A percentile compares a stretch with the other conserved stretches of the same genome.
phyloP scores from a whole-genome alignment of 53 echinoderm and acorn worm genomes.

The Zoroaster sp. region DNA sequence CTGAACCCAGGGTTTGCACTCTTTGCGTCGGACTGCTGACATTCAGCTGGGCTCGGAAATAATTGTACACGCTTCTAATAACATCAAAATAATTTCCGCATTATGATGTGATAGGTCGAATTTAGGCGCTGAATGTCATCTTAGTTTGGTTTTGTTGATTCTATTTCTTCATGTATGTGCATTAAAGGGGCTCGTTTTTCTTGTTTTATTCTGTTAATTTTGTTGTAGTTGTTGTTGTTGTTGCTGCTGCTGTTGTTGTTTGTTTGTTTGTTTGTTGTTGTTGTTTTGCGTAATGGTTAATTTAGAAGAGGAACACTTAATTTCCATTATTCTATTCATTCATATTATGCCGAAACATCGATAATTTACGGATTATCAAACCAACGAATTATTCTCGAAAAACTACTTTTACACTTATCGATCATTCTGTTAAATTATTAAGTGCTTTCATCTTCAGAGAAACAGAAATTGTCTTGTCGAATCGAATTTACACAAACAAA shows the following conservation, averaged over 20 bases:
- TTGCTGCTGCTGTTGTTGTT: not conserved
- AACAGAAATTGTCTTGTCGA: too few relatives aligned
- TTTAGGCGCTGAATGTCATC: not conserved
- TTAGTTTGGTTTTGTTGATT: not conserved
- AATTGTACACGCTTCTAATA: slow-evolving; percentile 2
- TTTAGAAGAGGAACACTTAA: not conserved
- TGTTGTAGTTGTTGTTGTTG: not conserved
- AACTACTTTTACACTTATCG: too few relatives aligned
- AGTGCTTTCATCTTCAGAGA: too few relatives aligned
- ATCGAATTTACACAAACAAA: too few relatives aligned
- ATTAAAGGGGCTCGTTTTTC: not conserved
- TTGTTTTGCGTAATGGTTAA: too few relatives aligned
- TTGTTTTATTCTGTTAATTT: not conserved
- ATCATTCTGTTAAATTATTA: too few relatives aligned
- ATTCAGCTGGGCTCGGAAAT: not conserved
- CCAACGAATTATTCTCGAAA: too few relatives aligned
- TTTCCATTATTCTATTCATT: not conserved
- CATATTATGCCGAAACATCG: too few relatives aligned
- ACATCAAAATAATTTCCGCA: slow-evolving; percentile 48
- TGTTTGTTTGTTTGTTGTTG: too few relatives aligned
- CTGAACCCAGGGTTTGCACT: slow-evolving; percentile 17
- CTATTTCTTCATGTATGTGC: not conserved
- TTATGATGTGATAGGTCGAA: slow-evolving; percentile 48
- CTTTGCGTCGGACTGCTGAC: slow-evolving; percentile 28
- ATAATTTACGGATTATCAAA: too few relatives aligned